Conservation (phyloP, 2,113 vertebrate genomes). For the Indicator maculatus region DNA sequence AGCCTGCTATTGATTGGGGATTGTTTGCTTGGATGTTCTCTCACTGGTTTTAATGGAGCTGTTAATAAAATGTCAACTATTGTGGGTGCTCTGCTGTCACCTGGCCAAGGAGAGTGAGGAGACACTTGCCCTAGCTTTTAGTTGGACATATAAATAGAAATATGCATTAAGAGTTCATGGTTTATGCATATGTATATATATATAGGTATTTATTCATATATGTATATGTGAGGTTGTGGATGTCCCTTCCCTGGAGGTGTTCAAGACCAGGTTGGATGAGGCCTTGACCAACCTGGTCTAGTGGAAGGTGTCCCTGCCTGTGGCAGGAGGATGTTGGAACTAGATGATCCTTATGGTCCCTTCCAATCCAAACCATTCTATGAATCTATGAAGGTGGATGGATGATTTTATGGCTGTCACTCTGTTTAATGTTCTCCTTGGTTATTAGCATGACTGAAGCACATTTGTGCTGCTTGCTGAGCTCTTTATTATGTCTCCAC, state of each 20-base stretch:
- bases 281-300: background rate
- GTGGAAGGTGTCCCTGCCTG: background rate
- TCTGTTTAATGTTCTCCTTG: background rate
- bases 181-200: too few species aligned
- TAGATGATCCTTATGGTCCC: background rate
- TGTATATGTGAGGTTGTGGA: too few species aligned
- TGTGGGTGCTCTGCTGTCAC: too few species aligned
- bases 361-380: background rate
- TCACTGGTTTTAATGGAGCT: too few species aligned
- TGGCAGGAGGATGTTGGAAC: background rate
- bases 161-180: too few species aligned
- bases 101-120: too few species aligned
- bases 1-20: too few species aligned
- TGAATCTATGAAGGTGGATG: background rate
- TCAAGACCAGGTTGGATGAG: background rate
- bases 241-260: background rate
- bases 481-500: background rate
- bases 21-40: too few species aligned
- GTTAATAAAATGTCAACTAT: too few species aligned
- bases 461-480: background rate
- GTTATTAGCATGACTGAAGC: background rate
- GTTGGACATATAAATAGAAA: too few species aligned
- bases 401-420: background rate
- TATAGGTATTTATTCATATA: too few species aligned
- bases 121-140: too few species aligned